Base-by-base conservation (phyloP, 2,888 invertebrate species). In the Cylloceria caligata region DNA sequence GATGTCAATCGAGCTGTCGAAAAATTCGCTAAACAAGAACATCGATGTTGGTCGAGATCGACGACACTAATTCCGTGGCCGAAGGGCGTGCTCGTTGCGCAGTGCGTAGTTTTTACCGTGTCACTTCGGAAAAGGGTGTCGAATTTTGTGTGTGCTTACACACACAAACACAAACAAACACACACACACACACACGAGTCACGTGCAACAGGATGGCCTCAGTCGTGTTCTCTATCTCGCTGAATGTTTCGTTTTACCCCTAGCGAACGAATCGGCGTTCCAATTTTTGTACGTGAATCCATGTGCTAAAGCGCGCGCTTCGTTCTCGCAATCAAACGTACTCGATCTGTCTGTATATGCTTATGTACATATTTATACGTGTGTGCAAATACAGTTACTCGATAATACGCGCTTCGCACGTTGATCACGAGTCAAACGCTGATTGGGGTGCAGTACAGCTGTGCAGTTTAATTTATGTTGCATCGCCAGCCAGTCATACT, bases 381-480 rank as follows among this genome's bases (percentile, higher is more conserved):
- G 36, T 60, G 52, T 77, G 19, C 55, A 69, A 73, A 76, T 75
- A 74, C 77, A 74, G 72, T 68, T 77, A 80, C 67, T 87, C 88
- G 88, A 89, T 90, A 89, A 90, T 90, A 87, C 42, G 30, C 49
- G 76, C 87, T 83, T 86, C 85, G 57, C 67, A 75, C 88, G 88
- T 89, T 89, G 88, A 88, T 89, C 88, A 90, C 90, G 89, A 88
- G 86, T 89, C 88, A 90, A 86, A 87, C 86, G 85, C 86, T 90
- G 89, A 90, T 90, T 90, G 90, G 90, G 90, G 90, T 90, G 89
- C 83, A 86, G 85, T 86, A 87, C 85, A 86, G 86, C 88, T 88
- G 89, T 90, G 89, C 90, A 90, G 90, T 90, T 90, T 89, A 90
- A 90, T 90, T 90, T 90, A 90, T 90, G 90, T 90, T 88, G 90